phyloP scores from a whole-genome alignment of 2,797 vertebrate genomes.

The Pseudochirops corinnae region DNA sequence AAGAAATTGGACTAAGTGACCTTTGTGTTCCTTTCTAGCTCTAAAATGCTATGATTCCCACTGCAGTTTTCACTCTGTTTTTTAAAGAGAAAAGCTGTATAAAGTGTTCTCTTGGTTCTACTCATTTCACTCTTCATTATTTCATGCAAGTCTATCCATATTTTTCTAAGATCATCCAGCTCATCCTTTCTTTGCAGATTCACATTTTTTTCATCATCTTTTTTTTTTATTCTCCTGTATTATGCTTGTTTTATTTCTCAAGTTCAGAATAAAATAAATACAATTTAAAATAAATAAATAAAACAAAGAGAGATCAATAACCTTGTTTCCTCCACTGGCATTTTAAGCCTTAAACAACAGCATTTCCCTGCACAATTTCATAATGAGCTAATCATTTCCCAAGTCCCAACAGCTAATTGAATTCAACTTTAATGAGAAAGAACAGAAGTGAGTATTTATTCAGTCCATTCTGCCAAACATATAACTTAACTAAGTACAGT shows the following conservation, averaged over 20 bases:
- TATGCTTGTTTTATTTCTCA: background rate
- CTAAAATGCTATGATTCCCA: background rate
- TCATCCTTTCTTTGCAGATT: background rate
- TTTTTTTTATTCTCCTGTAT: background rate
- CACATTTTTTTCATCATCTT: background rate
- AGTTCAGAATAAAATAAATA: background rate
- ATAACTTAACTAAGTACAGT: conserved; percentile 2
- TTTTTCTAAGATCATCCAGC: background rate
- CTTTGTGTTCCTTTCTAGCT: conserved; percentile 13
- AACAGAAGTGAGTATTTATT: conserved; percentile 33
- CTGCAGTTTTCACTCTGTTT: background rate
- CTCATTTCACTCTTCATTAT: background rate
- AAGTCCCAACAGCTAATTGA: conserved; percentile 60
- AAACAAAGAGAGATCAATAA: background rate
- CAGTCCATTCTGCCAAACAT: background rate
- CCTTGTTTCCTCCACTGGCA: background rate
- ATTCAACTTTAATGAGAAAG: conserved; percentile 21
- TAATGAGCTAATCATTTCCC: conserved; percentile 12
- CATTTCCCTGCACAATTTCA: background rate
- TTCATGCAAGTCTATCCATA: background rate
- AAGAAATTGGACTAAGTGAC: background rate
- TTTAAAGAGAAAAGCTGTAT: background rate
- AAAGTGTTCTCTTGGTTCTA: background rate
- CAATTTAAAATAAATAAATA: background rate
- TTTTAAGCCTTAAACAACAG: conserved; percentile 19